Evolutionary conservation across 2,888 invertebrate genomes (phyloP).

Genomic region (Mimumesa dahlbomi): DNA sequence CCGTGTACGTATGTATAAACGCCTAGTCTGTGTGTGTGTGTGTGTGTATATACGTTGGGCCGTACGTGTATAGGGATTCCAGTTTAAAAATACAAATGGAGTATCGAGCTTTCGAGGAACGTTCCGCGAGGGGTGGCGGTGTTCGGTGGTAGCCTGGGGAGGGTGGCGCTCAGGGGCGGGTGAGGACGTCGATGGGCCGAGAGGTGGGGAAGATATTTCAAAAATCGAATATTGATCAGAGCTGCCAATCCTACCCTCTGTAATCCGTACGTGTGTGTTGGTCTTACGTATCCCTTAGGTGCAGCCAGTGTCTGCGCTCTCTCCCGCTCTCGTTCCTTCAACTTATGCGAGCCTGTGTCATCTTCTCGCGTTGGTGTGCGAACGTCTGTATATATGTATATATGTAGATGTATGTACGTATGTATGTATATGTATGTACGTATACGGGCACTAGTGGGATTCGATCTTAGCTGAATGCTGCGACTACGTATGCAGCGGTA

Average conservation of each 20-base stretch:
- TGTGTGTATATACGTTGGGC: constrained; percentile 34
- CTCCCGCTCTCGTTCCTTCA: constrained; percentile 47
- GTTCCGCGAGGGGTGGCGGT: constrained; percentile 62
- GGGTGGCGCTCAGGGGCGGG: constrained; percentile 64
- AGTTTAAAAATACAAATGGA: constrained; percentile 80
- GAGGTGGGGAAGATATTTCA: constrained; percentile 77
- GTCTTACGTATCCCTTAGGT: constrained; percentile 68
- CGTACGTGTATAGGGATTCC: constrained; percentile 75
- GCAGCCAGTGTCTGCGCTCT: constrained; percentile 61
- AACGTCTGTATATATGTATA: no score
- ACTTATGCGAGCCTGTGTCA: constrained; percentile 50
- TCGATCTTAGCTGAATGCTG: background rate
- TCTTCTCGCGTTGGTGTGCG: constrained; percentile 13
- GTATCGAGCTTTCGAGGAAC: constrained; percentile 78
- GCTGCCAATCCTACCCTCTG: constrained; percentile 78
- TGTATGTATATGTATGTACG: no score
- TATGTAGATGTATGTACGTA: no score
- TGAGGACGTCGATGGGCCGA: constrained; percentile 61
- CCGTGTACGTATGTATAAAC: constrained; percentile 9
- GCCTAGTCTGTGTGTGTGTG: constrained; percentile 12
- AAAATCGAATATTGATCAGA: constrained; percentile 80
- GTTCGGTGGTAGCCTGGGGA: constrained; percentile 49
- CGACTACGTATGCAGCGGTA: background rate
- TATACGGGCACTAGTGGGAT: background rate
- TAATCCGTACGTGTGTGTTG: constrained; percentile 74